Percentiles rank a stretch among this genome's conserved stretches.
Conservation (phyloP, 2,888 invertebrate species). For the Dorcus parallelipipedus region DNA sequence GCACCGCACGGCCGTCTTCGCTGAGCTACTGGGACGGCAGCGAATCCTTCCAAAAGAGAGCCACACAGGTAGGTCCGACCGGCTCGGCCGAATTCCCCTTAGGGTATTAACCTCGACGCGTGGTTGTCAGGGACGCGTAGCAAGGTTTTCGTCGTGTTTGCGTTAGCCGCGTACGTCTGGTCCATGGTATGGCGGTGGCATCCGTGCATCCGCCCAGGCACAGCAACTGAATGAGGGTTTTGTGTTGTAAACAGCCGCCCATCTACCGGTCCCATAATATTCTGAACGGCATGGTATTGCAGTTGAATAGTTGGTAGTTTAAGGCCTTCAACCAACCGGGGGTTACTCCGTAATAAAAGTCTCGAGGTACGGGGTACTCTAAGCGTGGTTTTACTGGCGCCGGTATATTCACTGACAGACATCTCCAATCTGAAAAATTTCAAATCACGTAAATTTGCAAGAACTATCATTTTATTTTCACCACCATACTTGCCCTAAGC, state of each 20-base stretch:
- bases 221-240: conserved; percentile 64
- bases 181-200: conserved; percentile 63
- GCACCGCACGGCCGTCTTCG: too few species aligned
- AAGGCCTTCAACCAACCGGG: conserved; percentile 76
- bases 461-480: too few species aligned
- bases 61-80: too few species aligned
- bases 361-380: conserved; percentile 68
- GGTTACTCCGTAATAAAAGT: conserved; percentile 71
- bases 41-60: too few species aligned
- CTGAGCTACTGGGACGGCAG: too few species aligned
- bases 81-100: too few species aligned
- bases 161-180: conserved; percentile 54
- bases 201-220: conserved; percentile 68
- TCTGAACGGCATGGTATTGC: conserved; percentile 39
- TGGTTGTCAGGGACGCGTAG: too few species aligned
- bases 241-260: conserved; percentile 61
- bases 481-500: too few species aligned
- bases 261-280: conserved; percentile 57
- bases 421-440: conserved; percentile 59
- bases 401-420: conserved; percentile 69
- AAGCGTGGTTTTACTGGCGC: conserved; percentile 78
- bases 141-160: not conserved
- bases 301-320: conserved; percentile 66
- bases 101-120: too few species aligned
- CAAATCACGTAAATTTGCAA: too few species aligned